Evolutionary conservation across 2,888 invertebrate species (phyloP).

Genomic region (Plebejus anna): DNA sequence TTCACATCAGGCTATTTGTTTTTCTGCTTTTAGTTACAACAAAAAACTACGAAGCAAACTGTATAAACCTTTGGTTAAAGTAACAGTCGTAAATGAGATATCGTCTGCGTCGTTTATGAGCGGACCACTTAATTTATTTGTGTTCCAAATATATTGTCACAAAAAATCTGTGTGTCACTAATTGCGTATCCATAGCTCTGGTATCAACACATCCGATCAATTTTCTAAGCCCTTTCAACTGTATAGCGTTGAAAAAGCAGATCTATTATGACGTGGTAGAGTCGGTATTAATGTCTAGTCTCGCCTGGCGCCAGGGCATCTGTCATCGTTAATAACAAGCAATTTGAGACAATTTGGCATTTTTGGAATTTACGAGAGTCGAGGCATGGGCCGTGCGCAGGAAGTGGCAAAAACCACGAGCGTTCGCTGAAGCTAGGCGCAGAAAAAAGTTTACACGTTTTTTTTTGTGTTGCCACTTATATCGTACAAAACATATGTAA

Average conservation of each 20-base stretch:
- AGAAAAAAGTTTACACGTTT: conserved; percentile 25
- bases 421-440: conserved; percentile 58
- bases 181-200: conserved; percentile 70
- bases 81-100: conserved; percentile 21
- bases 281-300: conserved; percentile 40
- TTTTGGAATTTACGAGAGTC: conserved; percentile 69
- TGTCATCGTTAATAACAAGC: conserved; percentile 79
- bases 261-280: conserved; percentile 42
- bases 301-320: conserved; percentile 74
- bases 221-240: conserved; percentile 47
- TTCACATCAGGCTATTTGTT: background rate
- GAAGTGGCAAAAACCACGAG: conserved; percentile 74
- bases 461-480: conserved; percentile 1
- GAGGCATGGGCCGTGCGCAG: conserved; percentile 62
- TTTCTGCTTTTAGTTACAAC: background rate
- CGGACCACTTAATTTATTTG: conserved; percentile 32
- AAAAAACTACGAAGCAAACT: background rate
- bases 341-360: conserved; percentile 78
- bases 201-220: conserved; percentile 73
- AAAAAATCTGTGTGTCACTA: conserved; percentile 60
- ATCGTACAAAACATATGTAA: conserved; percentile 32
- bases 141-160: conserved; percentile 44
- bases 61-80: background rate
- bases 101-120: conserved; percentile 17
- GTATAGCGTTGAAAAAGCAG: conserved; percentile 38